Conservation (phyloP, 1,140 invertebrate species). For the Vollenhovia emeryi region DNA sequence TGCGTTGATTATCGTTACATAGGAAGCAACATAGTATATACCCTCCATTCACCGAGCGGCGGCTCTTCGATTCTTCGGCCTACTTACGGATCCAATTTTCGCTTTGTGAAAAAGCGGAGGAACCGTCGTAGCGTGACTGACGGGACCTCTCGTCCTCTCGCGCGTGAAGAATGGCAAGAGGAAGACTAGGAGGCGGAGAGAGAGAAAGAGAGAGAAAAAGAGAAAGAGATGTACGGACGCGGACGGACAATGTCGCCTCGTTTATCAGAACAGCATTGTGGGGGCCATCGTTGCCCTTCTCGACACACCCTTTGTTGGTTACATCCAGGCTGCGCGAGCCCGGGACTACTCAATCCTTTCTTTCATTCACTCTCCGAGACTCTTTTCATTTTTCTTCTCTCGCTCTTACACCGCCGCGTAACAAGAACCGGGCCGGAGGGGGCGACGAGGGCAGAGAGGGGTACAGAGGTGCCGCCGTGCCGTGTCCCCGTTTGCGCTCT, state of each 20-base stretch:
- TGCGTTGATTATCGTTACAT: neutral
- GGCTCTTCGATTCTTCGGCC: constrained; percentile 25
- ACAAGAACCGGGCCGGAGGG: constrained; percentile 46
- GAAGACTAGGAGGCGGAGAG: constrained; percentile 46
- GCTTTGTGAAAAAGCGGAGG: constrained; percentile 56
- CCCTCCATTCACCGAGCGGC: neutral
- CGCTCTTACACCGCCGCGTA: constrained; percentile 57
- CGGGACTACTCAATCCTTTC: constrained; percentile 84
- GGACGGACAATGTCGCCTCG: constrained; percentile 77
- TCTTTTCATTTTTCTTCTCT: constrained; percentile 81
- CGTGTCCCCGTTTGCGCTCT: constrained; percentile 60
- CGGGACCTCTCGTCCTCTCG: constrained; percentile 53
- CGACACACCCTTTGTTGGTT: constrained; percentile 84
- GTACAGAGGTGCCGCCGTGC: constrained; percentile 24
- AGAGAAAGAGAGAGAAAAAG: constrained; percentile 8
- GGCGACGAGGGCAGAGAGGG: neutral
- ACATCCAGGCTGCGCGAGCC: constrained; percentile 77
- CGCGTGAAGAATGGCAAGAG: constrained; percentile 53
- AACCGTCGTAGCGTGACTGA: constrained; percentile 49
- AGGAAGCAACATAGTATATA: neutral
- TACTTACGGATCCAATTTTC: constrained; percentile 54
- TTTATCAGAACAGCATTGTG: constrained; percentile 79
- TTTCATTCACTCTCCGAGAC: constrained; percentile 77
- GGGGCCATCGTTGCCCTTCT: constrained; percentile 78
- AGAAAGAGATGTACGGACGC: constrained; percentile 42